Percentiles rank a stretch among this genome's conserved stretches.
phyloP scores from a whole-genome alignment of 2,797 vertebrate genomes.

The Cryptoblepharus egeriae region DNA sequence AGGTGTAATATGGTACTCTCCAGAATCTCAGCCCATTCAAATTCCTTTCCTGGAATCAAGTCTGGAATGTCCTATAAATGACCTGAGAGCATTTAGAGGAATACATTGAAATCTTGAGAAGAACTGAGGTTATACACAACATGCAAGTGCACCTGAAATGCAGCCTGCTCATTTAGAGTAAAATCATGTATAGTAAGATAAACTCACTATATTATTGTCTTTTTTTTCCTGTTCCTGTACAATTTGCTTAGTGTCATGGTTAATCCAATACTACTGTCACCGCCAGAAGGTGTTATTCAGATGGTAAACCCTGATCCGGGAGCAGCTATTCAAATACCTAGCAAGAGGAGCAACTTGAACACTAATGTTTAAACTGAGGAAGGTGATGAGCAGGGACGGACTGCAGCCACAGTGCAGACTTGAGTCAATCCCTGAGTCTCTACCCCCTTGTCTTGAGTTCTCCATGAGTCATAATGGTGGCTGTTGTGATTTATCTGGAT shows the following conservation, averaged over 20 bases:
- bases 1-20: not conserved
- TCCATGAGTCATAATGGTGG: too few species aligned
- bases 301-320: not conserved
- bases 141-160: not conserved
- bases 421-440: too few species aligned
- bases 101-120: not conserved
- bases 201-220: not conserved
- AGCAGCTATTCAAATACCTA: not conserved
- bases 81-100: not conserved
- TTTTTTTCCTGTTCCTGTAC: not conserved
- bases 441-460: too few species aligned
- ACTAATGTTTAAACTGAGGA: not conserved
- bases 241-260: not conserved
- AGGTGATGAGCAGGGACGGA: not conserved
- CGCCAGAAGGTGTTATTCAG: not conserved
- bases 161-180: not conserved
- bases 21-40: not conserved
- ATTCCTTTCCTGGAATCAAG: too few species aligned
- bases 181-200: too few species aligned
- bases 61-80: too few species aligned
- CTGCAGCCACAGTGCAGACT: too few species aligned
- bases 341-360: not conserved
- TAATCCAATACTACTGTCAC: not conserved
- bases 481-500: too few species aligned
- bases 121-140: not conserved